Conservation (phyloP, 2,113 vertebrate species). For the Albula glossodonta region DNA sequence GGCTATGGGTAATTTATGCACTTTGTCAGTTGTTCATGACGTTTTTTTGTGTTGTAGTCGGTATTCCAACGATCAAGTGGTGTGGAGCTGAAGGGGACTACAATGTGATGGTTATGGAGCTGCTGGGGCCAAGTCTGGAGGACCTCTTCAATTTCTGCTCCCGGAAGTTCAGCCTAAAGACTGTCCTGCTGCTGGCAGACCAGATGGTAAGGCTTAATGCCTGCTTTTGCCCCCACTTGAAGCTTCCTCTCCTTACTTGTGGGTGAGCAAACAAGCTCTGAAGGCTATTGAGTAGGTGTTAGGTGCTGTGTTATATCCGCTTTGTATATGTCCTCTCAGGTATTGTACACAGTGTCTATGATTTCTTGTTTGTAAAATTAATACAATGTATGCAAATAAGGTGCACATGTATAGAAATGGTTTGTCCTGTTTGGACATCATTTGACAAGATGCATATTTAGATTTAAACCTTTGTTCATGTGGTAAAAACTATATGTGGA, state of each 20-base stretch:
- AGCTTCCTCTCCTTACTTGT: no score
- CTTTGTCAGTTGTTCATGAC: not conserved
- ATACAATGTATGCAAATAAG: no score
- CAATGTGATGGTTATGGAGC: constrained; percentile 98
- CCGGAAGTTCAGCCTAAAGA: constrained; percentile 90
- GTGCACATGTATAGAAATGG: no score
- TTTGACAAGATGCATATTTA: no score
- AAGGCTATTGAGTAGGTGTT: no score
- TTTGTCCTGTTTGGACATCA: no score
- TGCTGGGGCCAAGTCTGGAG: constrained; percentile 91
- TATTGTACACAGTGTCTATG: no score
- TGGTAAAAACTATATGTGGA: not conserved
- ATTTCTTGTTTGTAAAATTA: no score
- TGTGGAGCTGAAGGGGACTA: constrained; percentile 96
- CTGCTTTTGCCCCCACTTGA: constrained; percentile 34
- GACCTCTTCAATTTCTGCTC: constrained; percentile 98
- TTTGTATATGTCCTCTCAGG: no score
- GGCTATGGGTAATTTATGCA: not conserved
- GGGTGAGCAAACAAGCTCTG: no score
- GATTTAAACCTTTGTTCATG: not conserved
- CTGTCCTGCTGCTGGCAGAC: constrained; percentile 87
- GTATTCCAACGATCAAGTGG: constrained; percentile 94
- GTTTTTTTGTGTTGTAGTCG: constrained; percentile 71
- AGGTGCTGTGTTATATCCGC: no score
- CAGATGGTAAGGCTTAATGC: constrained; percentile 78